These are phyloP conservation scores for Lycia hirtaria DNA, from an alignment of 2,888 invertebrate genomes.

Conservation along the genomic window DNA sequence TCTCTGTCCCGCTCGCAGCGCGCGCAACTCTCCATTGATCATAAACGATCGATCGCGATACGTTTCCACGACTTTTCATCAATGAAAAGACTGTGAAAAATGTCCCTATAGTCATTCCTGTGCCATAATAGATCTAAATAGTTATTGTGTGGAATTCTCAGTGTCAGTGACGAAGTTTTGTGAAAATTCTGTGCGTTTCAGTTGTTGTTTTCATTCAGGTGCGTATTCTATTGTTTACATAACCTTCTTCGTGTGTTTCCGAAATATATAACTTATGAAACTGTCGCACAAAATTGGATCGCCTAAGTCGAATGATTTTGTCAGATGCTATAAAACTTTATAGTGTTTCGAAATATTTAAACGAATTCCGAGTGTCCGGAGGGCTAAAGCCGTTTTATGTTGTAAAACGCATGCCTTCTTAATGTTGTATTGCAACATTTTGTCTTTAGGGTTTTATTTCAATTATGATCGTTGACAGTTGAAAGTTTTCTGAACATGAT, in stretches of 20 bases:
- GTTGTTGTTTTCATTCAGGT: conserved; percentile 29
- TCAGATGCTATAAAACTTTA: conserved; percentile 36
- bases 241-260: conserved; percentile 16
- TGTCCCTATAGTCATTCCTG: conserved; percentile 26
- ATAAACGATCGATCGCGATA: conserved; percentile 53
- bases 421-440: conserved; percentile 15
- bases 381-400: conserved; percentile 26
- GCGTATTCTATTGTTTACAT: conserved; percentile 29
- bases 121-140: conserved; percentile 21
- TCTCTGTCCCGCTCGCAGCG: conserved; percentile 69
- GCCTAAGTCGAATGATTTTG: conserved; percentile 30
- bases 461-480: neutral
- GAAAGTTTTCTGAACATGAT: neutral
- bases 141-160: conserved; percentile 24
- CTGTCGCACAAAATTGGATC: conserved; percentile 17
- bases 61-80: conserved; percentile 74
- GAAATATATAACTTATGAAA: conserved; percentile 10
- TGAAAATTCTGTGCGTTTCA: conserved; percentile 21
- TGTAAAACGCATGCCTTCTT: conserved; percentile 17
- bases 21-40: conserved; percentile 63
- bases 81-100: conserved; percentile 74
- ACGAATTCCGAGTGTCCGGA: conserved; percentile 27
- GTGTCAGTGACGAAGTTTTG: conserved; percentile 27
- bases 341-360: conserved; percentile 32
- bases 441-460: conserved; percentile 8